Evolutionary conservation across 2,888 invertebrate species (phyloP).

Genomic region (Piscicola geometra): DNA sequence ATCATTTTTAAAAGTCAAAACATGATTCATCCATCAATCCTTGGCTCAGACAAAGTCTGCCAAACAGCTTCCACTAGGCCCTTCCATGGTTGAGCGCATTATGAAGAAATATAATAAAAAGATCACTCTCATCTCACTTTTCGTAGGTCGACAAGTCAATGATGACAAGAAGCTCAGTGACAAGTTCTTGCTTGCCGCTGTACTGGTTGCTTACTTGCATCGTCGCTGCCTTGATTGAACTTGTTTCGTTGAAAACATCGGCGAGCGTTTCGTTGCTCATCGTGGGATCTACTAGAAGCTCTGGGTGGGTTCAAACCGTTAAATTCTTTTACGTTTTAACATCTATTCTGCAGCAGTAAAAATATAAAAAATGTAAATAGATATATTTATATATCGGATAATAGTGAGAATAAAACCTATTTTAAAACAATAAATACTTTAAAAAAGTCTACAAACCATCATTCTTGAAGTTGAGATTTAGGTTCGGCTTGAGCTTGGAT

Average conservation of each 20-base stretch:
- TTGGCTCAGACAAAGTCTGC: too few species aligned
- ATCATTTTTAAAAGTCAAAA: too few species aligned
- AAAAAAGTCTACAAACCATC: not conserved
- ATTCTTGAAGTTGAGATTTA: not conserved
- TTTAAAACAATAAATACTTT: not conserved
- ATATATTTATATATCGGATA: not conserved
- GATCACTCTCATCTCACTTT: not conserved
- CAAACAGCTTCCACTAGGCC: too few species aligned
- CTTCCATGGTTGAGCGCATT: too few species aligned
- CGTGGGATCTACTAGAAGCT: not conserved
- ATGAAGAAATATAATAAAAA: too few species aligned
- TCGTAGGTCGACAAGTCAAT: not conserved
- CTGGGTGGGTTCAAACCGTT: not conserved
- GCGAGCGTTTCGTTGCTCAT: not conserved
- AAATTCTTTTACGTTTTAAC: not conserved
- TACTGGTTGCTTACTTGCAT: too few species aligned
- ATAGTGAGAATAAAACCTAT: not conserved
- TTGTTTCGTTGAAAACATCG: not conserved
- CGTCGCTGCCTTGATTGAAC: too few species aligned
- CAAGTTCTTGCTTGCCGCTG: not conserved
- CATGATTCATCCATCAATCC: too few species aligned
- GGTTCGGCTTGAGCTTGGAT: not conserved
- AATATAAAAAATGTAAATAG: too few species aligned
- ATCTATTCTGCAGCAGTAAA: too few species aligned
- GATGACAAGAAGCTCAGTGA: not conserved